Conservation (phyloP, 2,797 vertebrate genomes). For the Sternotherus odoratus region DNA sequence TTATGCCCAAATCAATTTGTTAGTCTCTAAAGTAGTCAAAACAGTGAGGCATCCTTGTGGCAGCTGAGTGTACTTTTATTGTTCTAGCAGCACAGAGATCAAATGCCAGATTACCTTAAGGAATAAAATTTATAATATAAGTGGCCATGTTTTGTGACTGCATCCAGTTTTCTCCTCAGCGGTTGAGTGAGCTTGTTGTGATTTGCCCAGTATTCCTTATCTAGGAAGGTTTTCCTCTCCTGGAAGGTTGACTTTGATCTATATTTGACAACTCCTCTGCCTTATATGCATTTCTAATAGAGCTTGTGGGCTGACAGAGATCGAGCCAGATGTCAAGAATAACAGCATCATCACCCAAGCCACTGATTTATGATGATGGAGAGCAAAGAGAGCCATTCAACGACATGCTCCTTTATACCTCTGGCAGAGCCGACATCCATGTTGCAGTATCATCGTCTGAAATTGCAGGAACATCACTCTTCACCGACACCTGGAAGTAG, state of each 20-base stretch:
- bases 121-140: not conserved
- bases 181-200: slow-evolving; percentile 28
- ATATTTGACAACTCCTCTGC: slow-evolving; percentile 21
- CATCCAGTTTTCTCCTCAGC: not conserved
- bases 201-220: slow-evolving; percentile 18
- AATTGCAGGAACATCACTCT: slow-evolving; percentile 55
- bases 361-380: slow-evolving; percentile 15
- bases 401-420: slow-evolving; percentile 20
- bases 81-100: not conserved
- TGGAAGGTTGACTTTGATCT: slow-evolving; percentile 1
- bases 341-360: slow-evolving; percentile 22
- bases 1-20: no score
- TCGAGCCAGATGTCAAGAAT: not conserved
- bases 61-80: not conserved
- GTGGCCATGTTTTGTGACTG: not conserved
- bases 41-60: no score
- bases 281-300: not conserved
- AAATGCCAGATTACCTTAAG: not conserved
- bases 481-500: slow-evolving; percentile 66
- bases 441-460: slow-evolving; percentile 57
- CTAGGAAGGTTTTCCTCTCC: slow-evolving; percentile 28
- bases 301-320: not conserved
- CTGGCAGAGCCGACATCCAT: slow-evolving; percentile 64
- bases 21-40: no score
- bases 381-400: not conserved